These are phyloP conservation scores for Anabacerthia variegaticeps DNA, from an alignment of 2,797 vertebrate species.

Conservation along the genomic window DNA sequence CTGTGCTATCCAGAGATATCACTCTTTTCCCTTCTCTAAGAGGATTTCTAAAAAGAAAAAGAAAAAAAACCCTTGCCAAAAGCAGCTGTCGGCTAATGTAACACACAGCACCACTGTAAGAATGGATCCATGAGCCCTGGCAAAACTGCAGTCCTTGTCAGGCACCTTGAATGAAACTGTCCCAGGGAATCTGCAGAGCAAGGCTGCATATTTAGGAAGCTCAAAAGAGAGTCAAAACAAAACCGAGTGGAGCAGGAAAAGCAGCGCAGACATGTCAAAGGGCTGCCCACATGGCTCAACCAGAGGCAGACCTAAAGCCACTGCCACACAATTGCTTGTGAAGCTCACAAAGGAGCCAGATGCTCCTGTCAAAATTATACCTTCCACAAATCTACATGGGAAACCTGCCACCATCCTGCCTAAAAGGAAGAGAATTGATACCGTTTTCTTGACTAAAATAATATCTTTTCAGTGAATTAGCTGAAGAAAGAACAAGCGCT, in stretches of 20 bases:
- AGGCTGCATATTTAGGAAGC: conserved; percentile 52
- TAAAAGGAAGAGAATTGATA: conserved; percentile 38
- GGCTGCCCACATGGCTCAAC: conserved; percentile 64
- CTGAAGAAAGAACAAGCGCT: conserved; percentile 37
- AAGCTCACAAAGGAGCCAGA: conserved; percentile 69
- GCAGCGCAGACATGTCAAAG: conserved; percentile 43
- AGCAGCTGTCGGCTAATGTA: conserved; percentile 51
- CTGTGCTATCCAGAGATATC: background rate
- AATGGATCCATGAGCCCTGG: conserved; percentile 23
- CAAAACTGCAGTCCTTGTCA: conserved; percentile 43
- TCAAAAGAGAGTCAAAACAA: conserved; percentile 67
- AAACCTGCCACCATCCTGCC: conserved; percentile 46
- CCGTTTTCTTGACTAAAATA: conserved; percentile 55
- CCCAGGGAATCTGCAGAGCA: conserved; percentile 36
- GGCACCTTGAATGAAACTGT: conserved; percentile 58
- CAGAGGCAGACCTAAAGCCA: conserved; percentile 52
- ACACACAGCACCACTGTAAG: conserved; percentile 31
- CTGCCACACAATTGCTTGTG: conserved; percentile 49
- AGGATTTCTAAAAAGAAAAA: conserved; percentile 12
- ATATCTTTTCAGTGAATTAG: conserved; percentile 63
- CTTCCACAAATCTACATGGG: conserved; percentile 65
- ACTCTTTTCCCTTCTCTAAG: background rate
- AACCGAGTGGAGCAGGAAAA: conserved; percentile 51
- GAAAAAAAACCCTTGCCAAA: background rate
- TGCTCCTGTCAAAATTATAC: conserved; percentile 65